Percentiles rank a stretch among this genome's conserved stretches.
Evolutionary conservation across 64 coral and sea anemone species (phyloP).

Genomic region (Platygyra sinensis): DNA sequence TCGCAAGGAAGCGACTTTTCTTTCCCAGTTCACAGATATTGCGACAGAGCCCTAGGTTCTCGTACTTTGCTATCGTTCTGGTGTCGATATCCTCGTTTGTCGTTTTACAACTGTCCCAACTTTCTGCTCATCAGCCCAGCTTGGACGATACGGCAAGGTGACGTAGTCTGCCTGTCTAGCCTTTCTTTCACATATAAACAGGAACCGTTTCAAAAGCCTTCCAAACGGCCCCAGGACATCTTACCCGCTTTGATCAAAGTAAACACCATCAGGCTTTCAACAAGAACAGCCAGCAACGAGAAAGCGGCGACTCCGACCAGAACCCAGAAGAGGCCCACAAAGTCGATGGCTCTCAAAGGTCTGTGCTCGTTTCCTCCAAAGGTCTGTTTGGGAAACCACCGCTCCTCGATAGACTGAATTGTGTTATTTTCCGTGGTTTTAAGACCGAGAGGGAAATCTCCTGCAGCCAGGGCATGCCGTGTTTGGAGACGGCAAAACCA

Average conservation of each 20-base stretch:
- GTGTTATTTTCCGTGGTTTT: constrained; percentile 35
- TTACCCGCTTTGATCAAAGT: not conserved
- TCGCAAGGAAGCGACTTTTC: not conserved
- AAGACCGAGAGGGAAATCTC: too few relatives aligned
- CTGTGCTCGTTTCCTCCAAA: not conserved
- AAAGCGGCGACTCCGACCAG: too few relatives aligned
- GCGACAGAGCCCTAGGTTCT: not conserved
- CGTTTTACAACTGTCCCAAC: not conserved
- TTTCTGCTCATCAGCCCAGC: too few relatives aligned
- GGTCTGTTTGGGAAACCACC: not conserved
- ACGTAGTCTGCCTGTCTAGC: not conserved
- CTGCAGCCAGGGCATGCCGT: too few relatives aligned
- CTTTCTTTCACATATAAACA: constrained; percentile 19
- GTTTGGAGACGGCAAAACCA: too few relatives aligned
- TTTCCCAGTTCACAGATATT: not conserved
- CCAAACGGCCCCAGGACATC: constrained; percentile 9
- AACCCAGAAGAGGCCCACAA: too few relatives aligned
- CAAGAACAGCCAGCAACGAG: too few relatives aligned
- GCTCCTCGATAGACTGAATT: not conserved
- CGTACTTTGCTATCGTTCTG: not conserved
- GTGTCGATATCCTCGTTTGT: not conserved
- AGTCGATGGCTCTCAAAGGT: not conserved
- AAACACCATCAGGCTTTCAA: too few relatives aligned
- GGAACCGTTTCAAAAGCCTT: not conserved
- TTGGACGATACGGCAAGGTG: not conserved